A percentile compares a stretch with the other conserved stretches of the same genome.
phyloP scores from a whole-genome alignment of 2,888 invertebrate species.

The Loripinus fragilis region DNA sequence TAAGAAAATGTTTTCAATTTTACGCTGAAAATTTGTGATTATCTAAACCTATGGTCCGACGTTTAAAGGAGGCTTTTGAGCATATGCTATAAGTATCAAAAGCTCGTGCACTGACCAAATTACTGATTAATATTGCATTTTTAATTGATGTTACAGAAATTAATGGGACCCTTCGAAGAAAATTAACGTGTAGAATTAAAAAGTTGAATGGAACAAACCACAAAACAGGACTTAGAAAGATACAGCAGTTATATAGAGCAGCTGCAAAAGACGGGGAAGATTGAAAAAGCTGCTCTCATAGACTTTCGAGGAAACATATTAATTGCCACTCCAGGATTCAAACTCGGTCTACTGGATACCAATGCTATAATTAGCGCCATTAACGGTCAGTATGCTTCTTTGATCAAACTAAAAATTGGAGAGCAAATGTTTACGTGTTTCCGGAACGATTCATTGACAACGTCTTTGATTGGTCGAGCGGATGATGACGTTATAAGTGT shows the following conservation, averaged over 20 bases:
- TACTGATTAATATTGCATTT: no score
- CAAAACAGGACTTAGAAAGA: not conserved
- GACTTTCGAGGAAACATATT: constrained; percentile 47
- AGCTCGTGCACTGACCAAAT: no score
- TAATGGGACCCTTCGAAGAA: no score
- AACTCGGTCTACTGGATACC: constrained; percentile 40
- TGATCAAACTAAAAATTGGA: constrained; percentile 60
- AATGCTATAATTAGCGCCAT: constrained; percentile 36
- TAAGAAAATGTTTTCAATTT: no score
- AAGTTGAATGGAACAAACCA: not conserved
- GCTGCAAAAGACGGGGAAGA: constrained; percentile 39
- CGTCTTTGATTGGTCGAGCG: constrained; percentile 62
- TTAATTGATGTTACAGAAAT: no score
- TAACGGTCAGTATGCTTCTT: constrained; percentile 40
- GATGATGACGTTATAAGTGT: constrained; percentile 66
- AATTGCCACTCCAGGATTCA: constrained; percentile 39
- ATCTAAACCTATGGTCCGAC: no score
- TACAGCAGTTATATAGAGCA: not conserved
- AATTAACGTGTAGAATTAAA: no score
- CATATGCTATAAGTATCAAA: no score
- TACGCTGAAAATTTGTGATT: no score
- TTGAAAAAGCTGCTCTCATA: constrained; percentile 58
- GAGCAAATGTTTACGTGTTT: constrained; percentile 62
- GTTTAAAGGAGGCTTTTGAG: no score
- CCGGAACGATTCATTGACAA: constrained; percentile 52